Base-by-base conservation (phyloP, 1,140 invertebrate genomes). In the Venturia canescens region DNA sequence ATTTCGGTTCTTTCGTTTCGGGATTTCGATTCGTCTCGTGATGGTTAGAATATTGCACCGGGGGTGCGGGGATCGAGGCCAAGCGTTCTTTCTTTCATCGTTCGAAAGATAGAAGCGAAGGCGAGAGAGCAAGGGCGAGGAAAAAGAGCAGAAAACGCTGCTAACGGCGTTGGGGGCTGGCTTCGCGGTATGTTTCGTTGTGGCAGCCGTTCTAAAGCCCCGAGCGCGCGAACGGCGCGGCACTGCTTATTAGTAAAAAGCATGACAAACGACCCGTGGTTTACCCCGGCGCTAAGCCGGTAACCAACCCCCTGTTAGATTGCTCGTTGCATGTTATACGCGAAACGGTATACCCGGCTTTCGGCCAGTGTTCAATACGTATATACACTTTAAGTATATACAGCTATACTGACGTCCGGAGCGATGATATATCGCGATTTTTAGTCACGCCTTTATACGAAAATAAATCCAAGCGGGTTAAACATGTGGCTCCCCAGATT, bases 361-460 rank as follows among this genome's bases (percentile, higher is more conserved):
- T 23, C 53, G 27, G 27, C 31, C 31, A 38, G n/a, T 57, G 48
- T 77, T 77, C 60, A 66, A 57, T 74, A 21, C 26, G 21, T 44
- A 44, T 44, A 44, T 44, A 44, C 38, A 9, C 13, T 60, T 16
- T 60, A n/a, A 44, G 13, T 44, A 44, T 44, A 44, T 44, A 44
- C 11, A 44, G 18, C 26, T 29, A n/a, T 60, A n/a, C 57, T 3
- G 1, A n/a, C 16, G 27, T 83, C 83, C 29, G 48, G 71, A 69
- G 23, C 67, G 48, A 81, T 87, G 87, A 88, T 87, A 87, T 88
- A 88, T 85, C 83, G 80, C 86, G 83, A 87, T 88, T 88, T 88
- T 88, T 87, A 88, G 86, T 87, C 86, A 87, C 86, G 87, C 86
- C 85, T 88, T 87, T 87, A 87, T 88, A 87, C 86, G 84, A 84